Evolutionary conservation across 2,797 vertebrate genomes (phyloP), one percentile per base, ranked within the genome.

Genomic region (Menidia menidia): DNA sequence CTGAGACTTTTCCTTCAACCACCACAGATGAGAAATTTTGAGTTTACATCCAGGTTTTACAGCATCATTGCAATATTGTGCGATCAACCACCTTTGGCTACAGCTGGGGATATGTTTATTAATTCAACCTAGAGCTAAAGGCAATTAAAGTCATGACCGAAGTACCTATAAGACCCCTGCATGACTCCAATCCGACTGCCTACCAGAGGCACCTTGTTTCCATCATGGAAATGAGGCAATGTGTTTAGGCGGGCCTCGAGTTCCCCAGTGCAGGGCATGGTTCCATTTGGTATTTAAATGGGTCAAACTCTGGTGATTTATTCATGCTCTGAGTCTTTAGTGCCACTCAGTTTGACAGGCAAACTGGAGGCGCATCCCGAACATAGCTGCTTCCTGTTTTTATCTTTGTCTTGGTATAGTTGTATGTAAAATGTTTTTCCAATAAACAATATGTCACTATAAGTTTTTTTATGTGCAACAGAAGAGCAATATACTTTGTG

Each of bases 251-350:
- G 81, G 73, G 79, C 62, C 73, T 73, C 71, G 64, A 59, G 78
- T 75, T 86, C 64, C 87, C 84, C 77, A 69, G 60, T 73, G 77
- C 77, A 82, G 73, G 72, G 45, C 50, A 63, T 80, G 82, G 60
- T 81, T 85, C 82, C 85, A 90, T 91, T 90, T 91, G 89, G 88
- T 89, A 91, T 93, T 92, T 90, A 92, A 92, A 92, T 93, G 91
- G 91, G 88, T 91, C 91, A 92, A 92, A 92, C 86, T 84, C 87
- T 75, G 63, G 79, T 92, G 89, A 92, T 90, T 91, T 93, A 93
- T 92, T 93, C 90, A 92, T 93, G 90, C 78, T 79, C 80, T 52
- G 81, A 73, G 82, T 91, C 81, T 88, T 89, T 84, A 88, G 81
- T 83, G 78, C 76, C 80, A 83, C 84, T 92, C 87, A 81, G 84